A percentile compares a stretch with the other conserved stretches of the same genome.
phyloP scores from a whole-genome alignment of 2,797 vertebrate species.

The Macropodus opercularis region DNA sequence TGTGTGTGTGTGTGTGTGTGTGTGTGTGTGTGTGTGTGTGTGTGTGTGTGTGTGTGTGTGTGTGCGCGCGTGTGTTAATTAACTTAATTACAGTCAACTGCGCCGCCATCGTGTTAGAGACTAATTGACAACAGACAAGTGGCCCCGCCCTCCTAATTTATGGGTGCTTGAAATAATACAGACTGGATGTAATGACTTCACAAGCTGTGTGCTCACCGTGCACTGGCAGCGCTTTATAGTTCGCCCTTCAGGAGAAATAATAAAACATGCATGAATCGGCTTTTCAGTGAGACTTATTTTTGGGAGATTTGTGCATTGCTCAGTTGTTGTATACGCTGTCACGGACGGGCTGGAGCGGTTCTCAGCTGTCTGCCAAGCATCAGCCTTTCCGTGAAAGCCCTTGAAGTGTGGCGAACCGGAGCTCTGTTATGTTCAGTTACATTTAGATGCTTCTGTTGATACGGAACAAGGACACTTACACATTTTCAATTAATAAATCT shows the following conservation, averaged over 20 bases:
- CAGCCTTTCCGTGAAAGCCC: conserved; percentile 62
- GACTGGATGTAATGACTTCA: conserved; percentile 19
- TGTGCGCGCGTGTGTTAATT: conserved; percentile 48
- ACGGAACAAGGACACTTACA: no score
- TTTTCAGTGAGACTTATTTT: conserved; percentile 23
- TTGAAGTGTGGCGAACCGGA: conserved; percentile 71
- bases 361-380: conserved; percentile 68
- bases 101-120: conserved; percentile 36
- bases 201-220: conserved; percentile 16
- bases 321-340: conserved; percentile 15
- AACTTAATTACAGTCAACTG: conserved; percentile 54
- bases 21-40: conserved; percentile 28
- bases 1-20: conserved; percentile 36
- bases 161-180: conserved; percentile 39
- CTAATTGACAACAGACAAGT: conserved; percentile 47
- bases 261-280: background rate
- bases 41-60: conserved; percentile 27
- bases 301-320: conserved; percentile 12
- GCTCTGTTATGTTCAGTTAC: conserved; percentile 54
- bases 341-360: conserved; percentile 55
- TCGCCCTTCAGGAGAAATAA: conserved; percentile 2
- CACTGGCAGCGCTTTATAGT: conserved; percentile 9
- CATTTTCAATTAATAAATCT: background rate
- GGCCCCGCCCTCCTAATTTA: conserved; percentile 37
- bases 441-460: conserved; percentile 42